Evolutionary conservation across 2,888 invertebrate genomes (phyloP), one percentile per base, ranked within the genome.

Genomic region (Netelia fuscicornis): DNA sequence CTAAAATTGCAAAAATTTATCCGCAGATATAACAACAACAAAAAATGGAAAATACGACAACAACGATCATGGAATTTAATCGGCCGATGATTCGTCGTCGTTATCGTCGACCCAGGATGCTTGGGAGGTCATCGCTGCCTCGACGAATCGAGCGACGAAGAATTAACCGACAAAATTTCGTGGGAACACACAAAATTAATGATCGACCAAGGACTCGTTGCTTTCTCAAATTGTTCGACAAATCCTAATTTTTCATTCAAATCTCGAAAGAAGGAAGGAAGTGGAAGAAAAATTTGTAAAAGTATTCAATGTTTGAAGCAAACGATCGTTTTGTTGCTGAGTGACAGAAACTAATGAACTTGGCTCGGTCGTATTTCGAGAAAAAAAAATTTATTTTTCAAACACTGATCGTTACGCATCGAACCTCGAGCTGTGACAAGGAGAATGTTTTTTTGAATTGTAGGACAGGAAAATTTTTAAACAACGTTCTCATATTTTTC

Each of bases 111-210:
- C 20, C 75, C 81, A 74, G 71, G 56, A 77, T 86, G 75, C 62
- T 74, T 77, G 85, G 85, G 76, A 86, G 81, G 81, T 84, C 77
- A 77, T 83, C 80, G 44, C 65, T 68, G 82, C 64, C 25, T 81
- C 78, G 79, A 83, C 70, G 17, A 44, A 44, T 71, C 86, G 60
- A 67, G 11, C 42, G 60, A 37, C 72, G 72, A 74, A 80, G 17
- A 56, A 68, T 65, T 65, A 37, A 56, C 78, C 48, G 44, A 44
- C 2, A 44, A 58, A 70, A 70, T 23, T 65, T 64, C n/a, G 42
- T 25, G 54, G 62, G 70, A n/a, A 20, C 17, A 52, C 11, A 25
- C 54, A n/a, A 60, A 25, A 44, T 10, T 58, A 79, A 44, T 17
- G n/a, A n/a, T 60, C 42, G 74, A 52, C 2, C 58, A 48, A 25